Conservation (phyloP, 1,140 invertebrate genomes). For the Papilio glaucus region DNA sequence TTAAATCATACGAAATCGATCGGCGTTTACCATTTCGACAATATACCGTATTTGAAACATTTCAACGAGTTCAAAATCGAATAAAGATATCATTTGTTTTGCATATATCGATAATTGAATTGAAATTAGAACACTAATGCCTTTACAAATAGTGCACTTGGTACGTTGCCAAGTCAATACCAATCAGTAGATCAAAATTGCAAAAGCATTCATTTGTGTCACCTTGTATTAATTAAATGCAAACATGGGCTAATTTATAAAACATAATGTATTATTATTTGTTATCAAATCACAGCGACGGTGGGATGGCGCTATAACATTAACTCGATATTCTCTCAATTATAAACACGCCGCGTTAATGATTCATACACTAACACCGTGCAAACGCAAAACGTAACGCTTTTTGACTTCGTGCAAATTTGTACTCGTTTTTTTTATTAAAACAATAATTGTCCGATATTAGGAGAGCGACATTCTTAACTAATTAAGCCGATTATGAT, state of each 20-base stretch:
- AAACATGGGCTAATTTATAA: slow-evolving; percentile 36
- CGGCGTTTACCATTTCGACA: neutral
- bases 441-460: neutral
- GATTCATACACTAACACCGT: slow-evolving; percentile 23
- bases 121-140: slow-evolving; percentile 37
- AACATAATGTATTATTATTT: slow-evolving; percentile 34
- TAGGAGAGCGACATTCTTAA: too few relatives aligned
- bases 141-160: slow-evolving; percentile 31
- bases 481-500: too few relatives aligned
- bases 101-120: slow-evolving; percentile 28
- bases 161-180: slow-evolving; percentile 33
- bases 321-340: slow-evolving; percentile 37
- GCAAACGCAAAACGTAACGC: slow-evolving; percentile 1
- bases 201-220: slow-evolving; percentile 37
- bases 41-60: neutral
- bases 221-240: slow-evolving; percentile 35
- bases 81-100: slow-evolving; percentile 25
- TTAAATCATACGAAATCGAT: neutral
- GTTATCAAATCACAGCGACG: slow-evolving; percentile 31
- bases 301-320: slow-evolving; percentile 30
- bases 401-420: neutral
- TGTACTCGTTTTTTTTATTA: neutral
- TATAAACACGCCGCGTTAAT: slow-evolving; percentile 33
- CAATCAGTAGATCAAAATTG: slow-evolving; percentile 39
- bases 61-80: slow-evolving; percentile 11